Evolutionary conservation across 2,888 invertebrate species (phyloP).

Genomic region (Chrysodeixis includens): DNA sequence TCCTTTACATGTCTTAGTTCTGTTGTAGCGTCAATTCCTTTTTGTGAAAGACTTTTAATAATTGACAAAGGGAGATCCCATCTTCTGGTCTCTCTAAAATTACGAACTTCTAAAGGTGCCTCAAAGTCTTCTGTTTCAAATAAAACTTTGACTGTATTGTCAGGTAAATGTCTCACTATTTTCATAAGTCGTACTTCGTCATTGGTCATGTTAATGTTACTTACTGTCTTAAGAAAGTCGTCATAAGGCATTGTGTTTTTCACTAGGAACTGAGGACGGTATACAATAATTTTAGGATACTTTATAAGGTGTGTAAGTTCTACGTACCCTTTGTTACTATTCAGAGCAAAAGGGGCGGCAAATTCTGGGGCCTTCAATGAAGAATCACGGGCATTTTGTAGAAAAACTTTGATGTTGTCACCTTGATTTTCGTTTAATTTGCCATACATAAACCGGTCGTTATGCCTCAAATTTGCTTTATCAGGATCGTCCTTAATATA

Average conservation of each 20-base stretch:
- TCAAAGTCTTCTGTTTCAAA: constrained; percentile 45
- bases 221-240: constrained; percentile 41
- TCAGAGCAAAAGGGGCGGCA: constrained; percentile 28
- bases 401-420: constrained; percentile 30
- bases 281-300: constrained; percentile 47
- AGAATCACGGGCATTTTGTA: constrained; percentile 38
- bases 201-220: constrained; percentile 28
- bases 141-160: constrained; percentile 34
- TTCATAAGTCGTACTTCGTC: constrained; percentile 44
- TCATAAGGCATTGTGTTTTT: constrained; percentile 50
- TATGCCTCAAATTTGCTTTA: constrained; percentile 21
- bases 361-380: constrained; percentile 41
- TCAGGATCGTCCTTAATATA: background rate
- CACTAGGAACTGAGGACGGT: constrained; percentile 51
- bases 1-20: background rate
- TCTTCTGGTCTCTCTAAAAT: constrained; percentile 29
- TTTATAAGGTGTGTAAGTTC: constrained; percentile 52
- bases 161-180: constrained; percentile 45
- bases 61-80: background rate
- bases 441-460: constrained; percentile 7
- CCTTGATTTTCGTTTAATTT: constrained; percentile 11
- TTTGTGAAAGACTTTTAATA: constrained; percentile 1
- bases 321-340: constrained; percentile 45
- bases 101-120: constrained; percentile 35
- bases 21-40: background rate